Base-by-base conservation (phyloP, 2,113 vertebrate species). In the Cebus imitator region DNA sequence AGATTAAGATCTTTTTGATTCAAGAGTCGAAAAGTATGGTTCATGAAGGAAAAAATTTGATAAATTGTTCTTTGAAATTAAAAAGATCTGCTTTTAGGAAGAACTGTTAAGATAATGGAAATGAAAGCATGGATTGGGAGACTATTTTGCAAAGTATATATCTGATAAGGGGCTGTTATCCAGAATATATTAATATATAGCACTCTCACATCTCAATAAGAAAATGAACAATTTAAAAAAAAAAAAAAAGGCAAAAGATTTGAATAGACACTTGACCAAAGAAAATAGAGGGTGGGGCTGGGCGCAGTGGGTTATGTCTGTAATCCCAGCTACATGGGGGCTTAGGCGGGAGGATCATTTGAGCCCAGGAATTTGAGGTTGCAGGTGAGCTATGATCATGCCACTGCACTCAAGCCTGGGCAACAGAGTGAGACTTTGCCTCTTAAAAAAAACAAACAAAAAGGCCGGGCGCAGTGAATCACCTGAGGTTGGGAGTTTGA, bases 61-160 rank as follows among this genome's bases (percentile, higher is more conserved):
- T 37, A 79, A 43, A 43, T 50, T 61, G 11, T 52, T 90, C 55
- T 85, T 92, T 92, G 82, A 83, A 96, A 95, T 78, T 61, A 32
- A 78, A 82, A 92, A 80, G 7, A 6, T 90, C 21, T 88, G 40
- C 64, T 96, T 12, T 72, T 96, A 91, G 37, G 81, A 87, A 96
- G 91, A 84, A 70, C 48, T 83, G 8, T 73, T 76, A 90, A 88
- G 84, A 75, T 90, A 87, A 83, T 96, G 64, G 92, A 96, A 94
- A 81, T 92, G 70, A 92, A 82, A 78, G 20, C 43, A 64, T 17
- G 50, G 45, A 64, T 55, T 80, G 40, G 55, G 14, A 92, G 35
- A 73, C 70, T 90, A 21, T 87, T 80, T 83, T 91, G 70, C 32
- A 96, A 83, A 85, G 6, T 25, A 64, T 6, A 0, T 55, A 55